Conservation (phyloP, 2,797 vertebrate genomes). For the Odontamblyopus rebecca region DNA sequence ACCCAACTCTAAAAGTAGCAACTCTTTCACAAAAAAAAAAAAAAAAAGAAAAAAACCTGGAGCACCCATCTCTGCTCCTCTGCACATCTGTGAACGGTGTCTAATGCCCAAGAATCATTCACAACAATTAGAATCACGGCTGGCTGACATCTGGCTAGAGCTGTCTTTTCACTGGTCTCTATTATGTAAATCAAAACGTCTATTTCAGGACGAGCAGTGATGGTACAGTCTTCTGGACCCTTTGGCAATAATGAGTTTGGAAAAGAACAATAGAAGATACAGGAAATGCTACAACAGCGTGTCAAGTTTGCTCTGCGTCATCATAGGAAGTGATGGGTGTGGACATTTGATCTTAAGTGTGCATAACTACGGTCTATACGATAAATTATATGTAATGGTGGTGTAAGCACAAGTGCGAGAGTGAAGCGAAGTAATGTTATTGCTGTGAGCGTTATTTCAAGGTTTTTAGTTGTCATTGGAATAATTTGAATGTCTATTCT, state of each 20-base stretch:
- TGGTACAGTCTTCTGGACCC: constrained; percentile 21
- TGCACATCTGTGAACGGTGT: constrained; percentile 30
- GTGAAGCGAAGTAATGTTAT: neutral
- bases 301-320: constrained; percentile 24
- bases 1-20: constrained; percentile 36
- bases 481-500: neutral
- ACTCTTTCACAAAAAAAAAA: constrained; percentile 20
- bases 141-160: constrained; percentile 56
- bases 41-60: neutral
- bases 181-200: constrained; percentile 47
- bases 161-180: constrained; percentile 48
- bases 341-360: constrained; percentile 26
- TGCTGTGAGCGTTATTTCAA: neutral
- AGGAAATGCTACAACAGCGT: constrained; percentile 26
- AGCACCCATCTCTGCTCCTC: constrained; percentile 2
- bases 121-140: constrained; percentile 77
- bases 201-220: constrained; percentile 53
- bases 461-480: neutral
- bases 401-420: neutral
- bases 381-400: neutral
- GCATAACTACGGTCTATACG: constrained; percentile 4
- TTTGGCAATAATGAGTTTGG: constrained; percentile 35
- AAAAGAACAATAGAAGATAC: constrained; percentile 34
- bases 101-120: constrained; percentile 74
- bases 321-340: neutral